phyloP scores from a whole-genome alignment of 2,797 vertebrate genomes.

The Acipenser oxyrinchus region DNA sequence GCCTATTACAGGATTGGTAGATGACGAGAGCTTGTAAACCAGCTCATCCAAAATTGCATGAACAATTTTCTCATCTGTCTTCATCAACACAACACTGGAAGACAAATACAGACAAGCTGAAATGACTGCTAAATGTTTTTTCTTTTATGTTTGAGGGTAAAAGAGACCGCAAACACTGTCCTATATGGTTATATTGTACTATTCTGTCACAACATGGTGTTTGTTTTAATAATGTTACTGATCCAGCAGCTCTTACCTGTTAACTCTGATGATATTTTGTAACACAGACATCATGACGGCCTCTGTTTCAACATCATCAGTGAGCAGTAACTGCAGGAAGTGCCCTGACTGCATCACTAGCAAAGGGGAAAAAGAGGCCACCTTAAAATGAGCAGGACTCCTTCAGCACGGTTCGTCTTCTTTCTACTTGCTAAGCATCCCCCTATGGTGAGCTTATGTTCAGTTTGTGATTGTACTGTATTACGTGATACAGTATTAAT shows the following conservation, averaged over 20 bases:
- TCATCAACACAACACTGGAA: conserved; percentile 57
- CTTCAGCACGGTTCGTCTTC: background rate
- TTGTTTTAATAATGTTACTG: background rate
- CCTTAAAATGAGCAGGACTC: background rate
- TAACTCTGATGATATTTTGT: conserved; percentile 58
- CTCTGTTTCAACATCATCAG: conserved; percentile 67
- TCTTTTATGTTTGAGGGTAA: conserved; percentile 11
- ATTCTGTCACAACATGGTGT: background rate
- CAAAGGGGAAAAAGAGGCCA: conserved; percentile 24
- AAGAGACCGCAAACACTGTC: background rate
- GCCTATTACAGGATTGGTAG: conserved; percentile 66
- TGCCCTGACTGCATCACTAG: conserved; percentile 73
- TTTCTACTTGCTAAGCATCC: background rate
- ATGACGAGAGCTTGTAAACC: conserved; percentile 77
- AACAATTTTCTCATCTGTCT: conserved; percentile 51
- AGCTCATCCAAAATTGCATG: conserved; percentile 75
- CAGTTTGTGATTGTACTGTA: background rate
- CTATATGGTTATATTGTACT: background rate
- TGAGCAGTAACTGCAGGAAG: conserved; percentile 74
- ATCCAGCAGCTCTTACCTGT: conserved; percentile 56
- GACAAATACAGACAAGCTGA: conserved; percentile 17
- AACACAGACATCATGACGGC: conserved; percentile 65
- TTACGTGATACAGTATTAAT: too few relatives aligned
- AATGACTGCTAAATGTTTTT: background rate
- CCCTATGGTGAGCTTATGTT: background rate